Evolutionary conservation across 1,140 invertebrate species (phyloP).

Genomic region (Wiebesia pumilae): DNA sequence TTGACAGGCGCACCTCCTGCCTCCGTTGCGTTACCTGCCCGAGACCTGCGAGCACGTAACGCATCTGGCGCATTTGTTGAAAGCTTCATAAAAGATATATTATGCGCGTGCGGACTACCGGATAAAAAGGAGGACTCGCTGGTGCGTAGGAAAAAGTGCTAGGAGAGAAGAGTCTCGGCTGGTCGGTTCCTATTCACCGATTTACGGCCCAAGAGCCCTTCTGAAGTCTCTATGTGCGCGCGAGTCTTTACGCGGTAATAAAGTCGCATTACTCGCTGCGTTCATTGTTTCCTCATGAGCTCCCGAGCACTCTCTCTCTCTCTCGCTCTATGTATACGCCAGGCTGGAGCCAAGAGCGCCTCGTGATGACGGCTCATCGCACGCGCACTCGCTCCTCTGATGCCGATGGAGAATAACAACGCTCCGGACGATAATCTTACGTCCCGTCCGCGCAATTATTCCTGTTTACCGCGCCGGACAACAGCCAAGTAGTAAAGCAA

Average conservation of each 20-base stretch:
- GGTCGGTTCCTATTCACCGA: constrained; percentile 18
- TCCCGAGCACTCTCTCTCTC: constrained; percentile 43
- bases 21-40: no score
- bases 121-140: constrained; percentile 32
- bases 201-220: constrained; percentile 10
- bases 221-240: constrained; percentile 45
- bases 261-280: constrained; percentile 59
- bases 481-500: constrained; percentile 33
- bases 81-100: constrained; percentile 49
- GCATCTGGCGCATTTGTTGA: constrained; percentile 66
- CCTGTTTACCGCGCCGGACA: constrained; percentile 61
- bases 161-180: constrained; percentile 6
- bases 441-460: constrained; percentile 68
- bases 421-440: constrained; percentile 60
- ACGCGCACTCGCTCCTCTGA: no score
- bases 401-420: constrained; percentile 52
- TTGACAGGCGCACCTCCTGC: constrained; percentile 66
- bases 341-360: not conserved
- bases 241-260: constrained; percentile 69
- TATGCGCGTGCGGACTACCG: constrained; percentile 22
- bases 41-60: no score
- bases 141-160: constrained; percentile 3
- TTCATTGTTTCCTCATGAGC: constrained; percentile 65
- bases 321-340: no score
- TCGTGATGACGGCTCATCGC: constrained; percentile 56